Evolutionary conservation across 1,140 invertebrate genomes (phyloP), one percentile per base, ranked within the genome.

Genomic region (Drepana arcuata): DNA sequence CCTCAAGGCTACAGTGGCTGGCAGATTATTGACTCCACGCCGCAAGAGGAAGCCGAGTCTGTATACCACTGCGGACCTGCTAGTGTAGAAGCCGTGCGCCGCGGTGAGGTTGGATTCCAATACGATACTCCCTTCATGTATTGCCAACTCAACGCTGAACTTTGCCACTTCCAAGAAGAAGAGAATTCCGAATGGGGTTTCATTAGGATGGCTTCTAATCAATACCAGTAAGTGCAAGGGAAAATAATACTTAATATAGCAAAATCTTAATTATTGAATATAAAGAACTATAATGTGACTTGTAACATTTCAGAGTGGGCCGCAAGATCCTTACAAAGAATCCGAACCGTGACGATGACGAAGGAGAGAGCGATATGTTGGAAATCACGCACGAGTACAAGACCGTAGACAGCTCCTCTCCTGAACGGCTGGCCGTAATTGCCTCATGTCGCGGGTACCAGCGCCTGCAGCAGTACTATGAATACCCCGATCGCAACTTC

Each of bases 11-110:
- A 91, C 61, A 90, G 90, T 18, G 92, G 92, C 2, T 93, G 92
- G 92, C 92, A 93, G 68, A 89, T 89, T 4, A 89, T 92, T 50
- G 92, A 94, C 63, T 83, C 91, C 1, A 93, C 92, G 7, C 92
- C 92, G 2, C 92, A 93, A 63, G 92, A 93, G 75, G 74, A 86
- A 38, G 91, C 91, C 35, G 87, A 88, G 27, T 77, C 87, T 56
- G 75, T 88, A 0, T 88, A 85, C 43, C 85, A 87, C n/a, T 91
- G 90, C 64, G 92, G 92, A 2, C 92, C 92, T 1, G 86, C 88
- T 7, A 88, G 88, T 16, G 79, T 88, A n/a, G 86, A 87, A 56
- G 92, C 92, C 18, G 87, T 95, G 0, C 85, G 89, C 16, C 85
- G 87, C 33, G 92, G 93, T 5, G 88, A 93, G 71, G 88, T 93